Evolutionary conservation across 2,888 invertebrate species (phyloP), one percentile per base, ranked within the genome.

Genomic region (Exocentrus adspersus): DNA sequence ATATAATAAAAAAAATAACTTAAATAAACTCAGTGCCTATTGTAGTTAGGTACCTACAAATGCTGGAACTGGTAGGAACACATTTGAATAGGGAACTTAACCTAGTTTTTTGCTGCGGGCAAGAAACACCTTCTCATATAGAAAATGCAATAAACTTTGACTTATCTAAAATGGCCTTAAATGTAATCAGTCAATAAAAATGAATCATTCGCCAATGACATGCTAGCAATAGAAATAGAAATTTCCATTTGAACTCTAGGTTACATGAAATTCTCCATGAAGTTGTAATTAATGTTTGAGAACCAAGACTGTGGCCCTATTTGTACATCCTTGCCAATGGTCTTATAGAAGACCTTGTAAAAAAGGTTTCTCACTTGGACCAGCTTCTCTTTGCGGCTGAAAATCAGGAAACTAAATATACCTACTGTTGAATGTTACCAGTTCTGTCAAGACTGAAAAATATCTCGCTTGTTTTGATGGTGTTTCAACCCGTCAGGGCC

Each of bases 241-340:
- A 62, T 57, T 52, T 57, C 30, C 43, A 42, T 37, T 61, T 61
- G 60, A 45, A 24, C 42, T 60, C 60, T 64, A 51, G n/a, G n/a
- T n/a, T n/a, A n/a, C n/a, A 68, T 21, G 76, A 65, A 88, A 86
- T 82, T 86, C 71, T 87, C 87, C 10, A 86, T 87, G 71, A 87
- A 84, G 67, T 86, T 87, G 57, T 86, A 86, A 37, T 87, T 76
- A 17, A 88, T 73, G 60, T 84, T 83, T 20, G 86, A 83, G 16
- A 88, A 73, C 41, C 84, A 82, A 20, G 83, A 80, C 54, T 86
- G 86, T 19, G 83, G 81, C 57, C 83, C 83, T 71, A 84, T 85
- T 67, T 85, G 82, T 42, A 85, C 86, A 64, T 87, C 83, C 6
- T 85, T 84, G 57, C 85, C 82, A 72, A 84, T 60, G 5, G 65